Evolutionary conservation across 2,113 vertebrate genomes (phyloP).

Genomic region (Turnix velox): DNA sequence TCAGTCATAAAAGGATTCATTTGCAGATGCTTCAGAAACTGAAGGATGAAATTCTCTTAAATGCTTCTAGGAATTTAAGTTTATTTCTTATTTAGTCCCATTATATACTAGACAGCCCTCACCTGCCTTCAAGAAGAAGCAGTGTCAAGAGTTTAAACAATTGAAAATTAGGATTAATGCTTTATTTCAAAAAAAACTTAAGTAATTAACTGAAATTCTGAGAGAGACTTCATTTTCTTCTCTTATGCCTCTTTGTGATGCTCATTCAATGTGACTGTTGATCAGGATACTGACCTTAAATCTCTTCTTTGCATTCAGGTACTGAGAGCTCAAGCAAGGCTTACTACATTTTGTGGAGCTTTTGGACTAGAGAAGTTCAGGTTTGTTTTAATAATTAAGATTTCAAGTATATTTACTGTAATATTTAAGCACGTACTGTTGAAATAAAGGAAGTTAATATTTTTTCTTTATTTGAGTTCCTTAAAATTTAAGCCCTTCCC

Average conservation of each 20-base stretch:
- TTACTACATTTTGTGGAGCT: slow-evolving; percentile 90
- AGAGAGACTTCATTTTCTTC: background rate
- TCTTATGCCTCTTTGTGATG: background rate
- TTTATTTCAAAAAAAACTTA: background rate
- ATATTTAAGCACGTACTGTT: background rate
- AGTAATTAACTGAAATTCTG: background rate
- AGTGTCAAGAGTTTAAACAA: background rate
- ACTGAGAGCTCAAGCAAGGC: slow-evolving; percentile 82
- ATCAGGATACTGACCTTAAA: background rate
- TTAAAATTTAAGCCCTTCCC: background rate
- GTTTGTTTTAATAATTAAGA: slow-evolving; percentile 63
- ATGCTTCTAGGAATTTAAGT: background rate
- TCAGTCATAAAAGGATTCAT: background rate
- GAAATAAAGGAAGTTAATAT: background rate
- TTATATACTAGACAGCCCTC: background rate
- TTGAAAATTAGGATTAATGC: background rate
- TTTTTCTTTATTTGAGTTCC: background rate
- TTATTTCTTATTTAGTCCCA: background rate
- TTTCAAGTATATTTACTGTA: background rate
- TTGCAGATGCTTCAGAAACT: background rate
- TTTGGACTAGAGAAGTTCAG: slow-evolving; percentile 87
- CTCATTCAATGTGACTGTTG: background rate
- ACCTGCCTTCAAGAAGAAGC: background rate
- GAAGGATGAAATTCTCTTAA: background rate
- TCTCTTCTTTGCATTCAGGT: slow-evolving; percentile 70